Evolutionary conservation across 1,140 invertebrate species (phyloP), one percentile per base, ranked within the genome.

Genomic region (Neuroterus valhalla): DNA sequence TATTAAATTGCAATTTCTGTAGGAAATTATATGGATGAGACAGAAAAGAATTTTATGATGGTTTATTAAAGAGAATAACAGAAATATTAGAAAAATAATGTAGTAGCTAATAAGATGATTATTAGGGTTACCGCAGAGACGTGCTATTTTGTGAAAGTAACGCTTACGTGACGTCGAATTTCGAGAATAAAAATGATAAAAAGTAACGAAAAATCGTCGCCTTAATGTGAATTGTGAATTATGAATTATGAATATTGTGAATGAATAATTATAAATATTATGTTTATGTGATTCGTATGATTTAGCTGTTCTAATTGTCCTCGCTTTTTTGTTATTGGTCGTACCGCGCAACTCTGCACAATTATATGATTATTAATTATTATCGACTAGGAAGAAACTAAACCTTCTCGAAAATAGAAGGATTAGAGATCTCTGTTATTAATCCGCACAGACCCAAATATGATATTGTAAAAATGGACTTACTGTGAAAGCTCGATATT

Each of bases 91-190:
- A 11, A 50, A 50, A 17, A 21, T 50, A 17, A 50, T 62, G 31
- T 26, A 62, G 55, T 62, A 62, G 55, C 31, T 31, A 38, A 62
- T 62, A 62, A 62, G 55, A 62, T 31, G 31, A 62, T 38, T 38
- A 62, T 31, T 62, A 38, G 55, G 55, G 55, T 62, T 62, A 62
- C 55, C 55, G 23, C 23, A 62, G 23, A 62, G 21, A 31, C 55
- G 21, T 62, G 55, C 55, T 62, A 62, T 62, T 62, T 31, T 62
- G 55, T 62, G 12, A 62, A 62, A 62, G 55, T 62, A 23, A 62
- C n/a, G 23, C 55, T 62, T 62, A 15, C 12, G 19, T 62, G n/a
- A 23, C 55, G 11, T 31, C 26, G 31, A 62, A 6, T 62, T 62
- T 31, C 31, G 31, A 31, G 17, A 50, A 50, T 0, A 50, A 17